Percentiles rank a stretch among this genome's conserved stretches.
phyloP scores from a whole-genome alignment of 2,888 invertebrate species.

The Ochropacha duplaris region DNA sequence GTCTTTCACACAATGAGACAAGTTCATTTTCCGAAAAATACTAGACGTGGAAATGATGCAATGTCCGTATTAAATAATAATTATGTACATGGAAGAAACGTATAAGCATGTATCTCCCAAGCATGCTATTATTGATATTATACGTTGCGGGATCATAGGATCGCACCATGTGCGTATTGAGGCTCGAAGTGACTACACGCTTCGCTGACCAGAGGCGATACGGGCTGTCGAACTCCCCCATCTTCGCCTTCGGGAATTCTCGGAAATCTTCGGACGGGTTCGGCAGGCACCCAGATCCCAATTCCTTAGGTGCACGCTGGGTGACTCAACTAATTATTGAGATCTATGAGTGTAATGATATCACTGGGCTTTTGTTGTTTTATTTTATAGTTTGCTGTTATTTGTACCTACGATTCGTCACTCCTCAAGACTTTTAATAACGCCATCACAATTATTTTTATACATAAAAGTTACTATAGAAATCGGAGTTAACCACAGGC shows the following conservation, averaged over 20 bases:
- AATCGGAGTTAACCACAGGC: neutral
- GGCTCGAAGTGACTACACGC: constrained; percentile 58
- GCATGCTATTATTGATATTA: constrained; percentile 35
- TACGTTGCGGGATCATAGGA: constrained; percentile 47
- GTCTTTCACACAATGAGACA: neutral
- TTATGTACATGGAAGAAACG: too few species aligned
- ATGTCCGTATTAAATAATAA: too few species aligned
- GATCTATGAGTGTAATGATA: constrained; percentile 58
- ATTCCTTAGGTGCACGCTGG: constrained; percentile 50
- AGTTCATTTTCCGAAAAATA: too few species aligned
- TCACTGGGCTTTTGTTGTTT: constrained; percentile 45
- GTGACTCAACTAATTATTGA: constrained; percentile 58
- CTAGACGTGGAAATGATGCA: neutral
- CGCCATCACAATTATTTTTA: neutral
- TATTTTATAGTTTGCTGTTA: constrained; percentile 41
- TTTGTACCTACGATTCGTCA: constrained; percentile 15
- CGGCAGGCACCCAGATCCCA: constrained; percentile 39
- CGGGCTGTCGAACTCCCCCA: constrained; percentile 62
- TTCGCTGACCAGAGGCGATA: constrained; percentile 59
- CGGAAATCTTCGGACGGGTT: constrained; percentile 52
- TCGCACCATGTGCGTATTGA: constrained; percentile 48
- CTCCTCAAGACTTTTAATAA: neutral
- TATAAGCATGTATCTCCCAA: constrained; percentile 12
- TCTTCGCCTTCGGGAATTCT: constrained; percentile 55
- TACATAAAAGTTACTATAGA: neutral